Evolutionary conservation across 2,113 vertebrate genomes (phyloP), one percentile per base, ranked within the genome.

Genomic region (Hippocampus mohnikei): DNA sequence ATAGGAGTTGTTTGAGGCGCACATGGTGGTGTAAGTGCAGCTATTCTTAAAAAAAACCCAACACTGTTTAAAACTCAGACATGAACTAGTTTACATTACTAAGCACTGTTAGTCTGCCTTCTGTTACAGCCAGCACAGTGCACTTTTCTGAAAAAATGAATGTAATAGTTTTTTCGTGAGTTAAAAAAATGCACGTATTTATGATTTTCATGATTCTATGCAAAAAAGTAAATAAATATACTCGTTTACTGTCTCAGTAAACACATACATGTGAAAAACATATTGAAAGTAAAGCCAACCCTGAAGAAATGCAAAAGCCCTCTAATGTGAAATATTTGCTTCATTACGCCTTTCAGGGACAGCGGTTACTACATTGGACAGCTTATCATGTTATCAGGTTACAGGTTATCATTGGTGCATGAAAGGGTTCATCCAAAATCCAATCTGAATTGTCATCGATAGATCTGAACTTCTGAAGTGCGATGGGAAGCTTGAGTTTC

Each of bases 261-360:
- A 46, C 44, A 10, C 44, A 46, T 33, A 5, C 3, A 12, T 2
- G 15, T 46, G 44, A 46, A 15, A 15, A 46, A 46, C 44, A 46
- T 46, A 13, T 46, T 46, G 44, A 46, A 46, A 46, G 44, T 46
- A 3, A 46, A 46, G 44, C 44, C 44, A 46, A 46, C 12, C 44
- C n/a, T 56, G 2, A 3, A 10, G 23, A 59, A 13, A 59, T 29
- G 12, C 11, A 27, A 12, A 58, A 44, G 15, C 46, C 29, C 29
- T 20, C 20, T 69, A 46, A 58, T 62, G 63, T 70, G 76, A 74
- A 61, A 80, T 25, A 55, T 13, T 0, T 1, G 18, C 2, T 60
- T 48, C 5, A 33, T 33, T 33, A 37, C 33, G 5, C 33, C 33
- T 37, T 37, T 6, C 33, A 6, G 5, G 76, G 76, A 70, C 74